Percentiles rank a stretch among this genome's conserved stretches.
Evolutionary conservation across 2,797 vertebrate species (phyloP).

Genomic region (Amniataba percoides): DNA sequence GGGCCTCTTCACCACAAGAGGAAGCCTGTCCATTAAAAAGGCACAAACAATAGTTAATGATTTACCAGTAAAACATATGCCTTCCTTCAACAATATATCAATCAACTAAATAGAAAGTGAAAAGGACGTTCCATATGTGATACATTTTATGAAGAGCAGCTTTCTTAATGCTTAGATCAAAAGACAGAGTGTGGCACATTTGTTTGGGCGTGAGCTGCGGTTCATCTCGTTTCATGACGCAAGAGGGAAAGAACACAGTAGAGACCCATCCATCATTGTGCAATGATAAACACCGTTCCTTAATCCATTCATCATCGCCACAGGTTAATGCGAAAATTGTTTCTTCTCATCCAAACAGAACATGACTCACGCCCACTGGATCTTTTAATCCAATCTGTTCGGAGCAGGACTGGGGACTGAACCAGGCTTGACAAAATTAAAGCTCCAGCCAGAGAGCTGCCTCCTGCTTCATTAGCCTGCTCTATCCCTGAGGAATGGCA

Average conservation of each 20-base stretch:
- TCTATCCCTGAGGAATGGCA: constrained; percentile 54
- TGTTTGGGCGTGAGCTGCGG: constrained; percentile 11
- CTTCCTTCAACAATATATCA: constrained; percentile 4
- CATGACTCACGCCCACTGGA: constrained; percentile 52
- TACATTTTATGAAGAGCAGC: not conserved
- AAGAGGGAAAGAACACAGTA: constrained; percentile 11
- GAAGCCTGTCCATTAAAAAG: constrained; percentile 44
- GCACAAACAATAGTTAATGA: constrained; percentile 53
- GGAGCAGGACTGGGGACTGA: constrained; percentile 57
- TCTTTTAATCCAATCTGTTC: constrained; percentile 71
- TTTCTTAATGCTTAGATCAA: constrained; percentile 35
- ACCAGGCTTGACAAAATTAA: constrained; percentile 66
- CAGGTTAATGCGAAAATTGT: constrained; percentile 27
- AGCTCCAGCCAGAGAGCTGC: constrained; percentile 53
- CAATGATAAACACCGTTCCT: constrained; percentile 39
- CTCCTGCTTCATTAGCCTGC: constrained; percentile 63
- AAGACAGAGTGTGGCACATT: constrained; percentile 26
- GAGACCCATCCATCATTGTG: constrained; percentile 55
- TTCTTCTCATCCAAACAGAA: constrained; percentile 57
- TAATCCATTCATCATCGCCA: constrained; percentile 54
- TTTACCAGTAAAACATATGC: constrained; percentile 47
- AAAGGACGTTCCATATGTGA: constrained; percentile 21
- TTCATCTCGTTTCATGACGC: constrained; percentile 20
- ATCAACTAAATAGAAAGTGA: constrained; percentile 27
- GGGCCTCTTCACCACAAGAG: constrained; percentile 40